Percentiles rank a stretch among this genome's conserved stretches.
Evolutionary conservation across 2,797 vertebrate genomes (phyloP).

Genomic region (Chaetophractus vellerosus): DNA sequence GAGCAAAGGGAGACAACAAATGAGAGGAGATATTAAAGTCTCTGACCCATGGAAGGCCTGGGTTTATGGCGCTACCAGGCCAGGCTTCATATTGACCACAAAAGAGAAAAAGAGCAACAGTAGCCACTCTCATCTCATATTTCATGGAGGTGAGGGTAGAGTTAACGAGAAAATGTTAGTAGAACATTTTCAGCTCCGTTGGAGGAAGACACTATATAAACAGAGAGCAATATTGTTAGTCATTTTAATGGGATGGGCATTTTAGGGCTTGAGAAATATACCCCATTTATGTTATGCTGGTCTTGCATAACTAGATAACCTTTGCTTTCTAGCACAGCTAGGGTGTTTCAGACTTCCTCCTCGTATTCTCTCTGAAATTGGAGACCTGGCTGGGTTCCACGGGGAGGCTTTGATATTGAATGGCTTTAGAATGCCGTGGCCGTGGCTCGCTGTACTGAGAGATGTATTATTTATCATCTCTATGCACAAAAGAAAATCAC

Average conservation of each 20-base stretch:
- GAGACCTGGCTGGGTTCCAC: background rate
- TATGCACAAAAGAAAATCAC: slow-evolving; percentile 68
- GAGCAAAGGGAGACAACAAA: background rate
- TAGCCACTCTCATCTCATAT: background rate
- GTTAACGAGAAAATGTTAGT: slow-evolving; percentile 79
- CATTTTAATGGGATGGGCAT: slow-evolving; percentile 68
- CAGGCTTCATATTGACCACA: background rate
- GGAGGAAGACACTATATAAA: slow-evolving; percentile 55
- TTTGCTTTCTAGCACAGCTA: slow-evolving; percentile 54
- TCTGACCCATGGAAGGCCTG: background rate
- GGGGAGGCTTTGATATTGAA: slow-evolving; percentile 69
- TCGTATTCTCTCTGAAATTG: slow-evolving; percentile 61
- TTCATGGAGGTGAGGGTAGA: slow-evolving; percentile 62
- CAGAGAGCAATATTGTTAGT: slow-evolving; percentile 56
- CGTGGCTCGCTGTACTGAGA: slow-evolving; percentile 1
- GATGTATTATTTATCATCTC: slow-evolving; percentile 70
- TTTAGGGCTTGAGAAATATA: slow-evolving; percentile 70
- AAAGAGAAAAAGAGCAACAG: background rate
- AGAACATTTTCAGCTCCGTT: slow-evolving; percentile 76
- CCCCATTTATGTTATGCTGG: slow-evolving; percentile 43
- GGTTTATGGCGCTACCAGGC: background rate
- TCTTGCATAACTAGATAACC: background rate
- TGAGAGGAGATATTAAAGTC: background rate
- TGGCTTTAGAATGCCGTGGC: slow-evolving; percentile 58
- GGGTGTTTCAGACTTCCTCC: slow-evolving; percentile 18